A percentile compares a stretch with the other conserved stretches of the same genome.
These are phyloP conservation scores for Noctua fimbriata DNA, from an alignment of 2,888 invertebrate species.

Conservation along the genomic window DNA sequence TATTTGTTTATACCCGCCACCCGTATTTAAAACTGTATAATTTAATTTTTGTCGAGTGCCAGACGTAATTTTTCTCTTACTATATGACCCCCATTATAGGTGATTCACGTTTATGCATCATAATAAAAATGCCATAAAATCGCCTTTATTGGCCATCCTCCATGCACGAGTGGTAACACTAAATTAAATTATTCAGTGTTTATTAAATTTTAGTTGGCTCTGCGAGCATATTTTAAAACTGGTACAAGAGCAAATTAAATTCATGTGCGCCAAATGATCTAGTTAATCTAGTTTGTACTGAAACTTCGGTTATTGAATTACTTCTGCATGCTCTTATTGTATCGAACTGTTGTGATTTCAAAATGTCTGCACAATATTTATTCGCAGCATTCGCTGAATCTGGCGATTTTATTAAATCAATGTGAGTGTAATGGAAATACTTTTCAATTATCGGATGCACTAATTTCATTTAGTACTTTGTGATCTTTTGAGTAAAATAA, in stretches of 20 bases:
- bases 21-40: slow-evolving; percentile 75
- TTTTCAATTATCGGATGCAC: slow-evolving; percentile 6
- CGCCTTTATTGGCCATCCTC: slow-evolving; percentile 88
- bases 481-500: neutral
- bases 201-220: slow-evolving; percentile 89
- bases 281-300: slow-evolving; percentile 71
- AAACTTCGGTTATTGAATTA: slow-evolving; percentile 47
- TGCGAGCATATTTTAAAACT: slow-evolving; percentile 83
- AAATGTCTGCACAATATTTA: slow-evolving; percentile 18
- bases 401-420: slow-evolving; percentile 14
- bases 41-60: slow-evolving; percentile 77
- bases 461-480: slow-evolving; percentile 16
- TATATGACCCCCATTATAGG: slow-evolving; percentile 79
- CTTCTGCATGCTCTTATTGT: slow-evolving; percentile 24
- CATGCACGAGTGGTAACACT: slow-evolving; percentile 85
- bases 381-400: slow-evolving; percentile 1
- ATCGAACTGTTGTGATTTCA: slow-evolving; percentile 10
- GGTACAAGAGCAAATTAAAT: slow-evolving; percentile 80
- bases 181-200: slow-evolving; percentile 89
- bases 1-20: slow-evolving; percentile 69
- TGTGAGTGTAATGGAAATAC: slow-evolving; percentile 2
- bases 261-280: slow-evolving; percentile 81
- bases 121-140: slow-evolving; percentile 89
- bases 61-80: slow-evolving; percentile 78
- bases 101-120: slow-evolving; percentile 89